A percentile compares a stretch with the other conserved stretches of the same genome.
Evolutionary conservation across 1,140 invertebrate species (phyloP).

Genomic region (Lepidurus arcticus): DNA sequence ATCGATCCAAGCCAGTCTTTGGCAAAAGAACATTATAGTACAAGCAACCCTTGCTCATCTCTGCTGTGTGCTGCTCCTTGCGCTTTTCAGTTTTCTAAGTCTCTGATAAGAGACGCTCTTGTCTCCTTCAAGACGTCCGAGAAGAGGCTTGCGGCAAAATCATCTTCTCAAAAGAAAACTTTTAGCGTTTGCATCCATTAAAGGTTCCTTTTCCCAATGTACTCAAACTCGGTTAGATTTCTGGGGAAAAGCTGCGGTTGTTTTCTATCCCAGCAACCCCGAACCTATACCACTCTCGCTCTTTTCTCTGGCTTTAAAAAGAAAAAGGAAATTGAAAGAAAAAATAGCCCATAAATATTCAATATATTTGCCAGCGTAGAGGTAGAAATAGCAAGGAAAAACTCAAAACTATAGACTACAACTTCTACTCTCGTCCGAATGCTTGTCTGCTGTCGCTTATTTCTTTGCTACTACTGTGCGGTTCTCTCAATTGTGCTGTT

Average conservation of each 20-base stretch:
- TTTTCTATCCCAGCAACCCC: neutral
- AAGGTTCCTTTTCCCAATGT: neutral
- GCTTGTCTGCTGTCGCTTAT: neutral
- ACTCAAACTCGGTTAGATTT: neutral
- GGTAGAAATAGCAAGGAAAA: neutral
- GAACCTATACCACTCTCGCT: neutral
- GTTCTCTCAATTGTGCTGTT: neutral
- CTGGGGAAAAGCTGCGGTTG: neutral
- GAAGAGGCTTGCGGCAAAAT: neutral
- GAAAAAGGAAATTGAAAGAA: neutral
- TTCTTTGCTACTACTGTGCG: neutral
- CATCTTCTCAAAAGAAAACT: neutral
- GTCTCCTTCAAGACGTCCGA: neutral
- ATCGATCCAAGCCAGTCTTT: neutral
- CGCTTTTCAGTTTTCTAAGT: neutral
- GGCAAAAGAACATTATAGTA: neutral
- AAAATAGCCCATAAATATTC: neutral
- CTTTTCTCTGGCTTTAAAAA: neutral
- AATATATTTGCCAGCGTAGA: neutral
- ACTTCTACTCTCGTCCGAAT: neutral
- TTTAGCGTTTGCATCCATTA: neutral
- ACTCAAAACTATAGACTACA: neutral
- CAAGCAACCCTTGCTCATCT: neutral
- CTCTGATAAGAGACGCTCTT: neutral
- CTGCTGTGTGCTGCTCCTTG: neutral